Base-by-base conservation (phyloP, 2,797 vertebrate genomes). In the Siniperca obscura region DNA sequence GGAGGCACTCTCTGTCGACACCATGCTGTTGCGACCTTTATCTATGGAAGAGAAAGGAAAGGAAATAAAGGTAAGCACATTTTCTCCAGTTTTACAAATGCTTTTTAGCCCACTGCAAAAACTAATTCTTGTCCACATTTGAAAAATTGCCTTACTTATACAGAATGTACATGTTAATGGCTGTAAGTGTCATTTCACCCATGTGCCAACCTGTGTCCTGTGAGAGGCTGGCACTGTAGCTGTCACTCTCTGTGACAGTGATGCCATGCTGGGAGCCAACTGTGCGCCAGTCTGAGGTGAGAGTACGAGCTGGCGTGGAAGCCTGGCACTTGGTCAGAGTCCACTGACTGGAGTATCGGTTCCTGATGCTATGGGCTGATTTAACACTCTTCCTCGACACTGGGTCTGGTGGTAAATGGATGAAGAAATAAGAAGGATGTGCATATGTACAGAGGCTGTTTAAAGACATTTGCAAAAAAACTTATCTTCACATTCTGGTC, bases 1-100 rank as follows among this genome's bases (percentile, higher is more conserved):
- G 73, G 98, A 99, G 91, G 98, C 98, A 86, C 98, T 99, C 94
- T 99, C 98, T 0, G 98, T 99, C 0, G 98, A 99, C 88, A 99
- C 98, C 98, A 99, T 99, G 95, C 98, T 99, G 96, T 99, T 99
- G 42, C 98, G 96, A 0, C 98, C 98, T 91, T 99, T 99, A 93
- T 99, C 98, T 99, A 84, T 17, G 72, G 62, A 72, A 60, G 0
- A 72, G 16, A 61, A 59, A 36, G 36, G 0, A 61, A 40, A 59
- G 7, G 40, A 27, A 55, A 46, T 14, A 3, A 60, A 52, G 13
- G 30, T 44, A 11, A 70, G 65, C 16, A 38, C 27, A 79, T 69
- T 72, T 59, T 44, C 34, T 67, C 8, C n/a, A 62, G 36, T 42
- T 27, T 30, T 38, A 46, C 11, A 42, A 46, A 57, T 1, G 14